Base-by-base conservation (phyloP, 2,113 vertebrate species). In the Phaethon lepturus region DNA sequence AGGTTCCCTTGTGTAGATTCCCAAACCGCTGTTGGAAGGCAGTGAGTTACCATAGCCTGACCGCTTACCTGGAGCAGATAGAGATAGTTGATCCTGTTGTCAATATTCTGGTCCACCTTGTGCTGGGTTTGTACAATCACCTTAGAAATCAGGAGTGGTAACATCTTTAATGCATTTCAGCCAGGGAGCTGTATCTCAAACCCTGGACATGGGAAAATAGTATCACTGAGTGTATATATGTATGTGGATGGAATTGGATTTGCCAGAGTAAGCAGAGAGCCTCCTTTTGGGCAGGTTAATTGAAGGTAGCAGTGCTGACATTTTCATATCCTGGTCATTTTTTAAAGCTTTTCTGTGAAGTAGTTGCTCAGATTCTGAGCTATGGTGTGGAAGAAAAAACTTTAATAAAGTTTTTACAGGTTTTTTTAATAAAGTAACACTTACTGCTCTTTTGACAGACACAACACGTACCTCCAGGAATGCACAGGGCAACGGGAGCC, bases 391-490 rank as follows among this genome's bases (percentile, higher is more conserved):
- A 17, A 45, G 47, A 13, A 59, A 28, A 24, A 52, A 31, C 33
- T 33, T 3, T 4, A 7, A 3, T 28, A 13, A n/a, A 10, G 3
- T 53, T 90, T 45, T 40, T 9, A 10, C 35, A 52, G 31, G 11
- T 7, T 31, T 40, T 38, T 52, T 52, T 25, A 50, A 19, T 55
- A 2, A 67, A 53, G 17, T 28, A 19, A 33, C 6, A 0, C 26
- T 49, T 35, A 1, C 53, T 87, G 26, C 84, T 92, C 25, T 88
- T 67, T 71, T 80, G 10, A 38, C 93, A 99, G 99, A 82, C 99
- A 99, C 98, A 99, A 99, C 98, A 99, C 99, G 1, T 99, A 99
- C 99, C 99, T 99, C 84, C 99, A 99, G 97, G 99, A 99, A 52
- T 99, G 99, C 96, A 99, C 99, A 0, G 99, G 99, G 31, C 99